Conservation (phyloP, 2,113 vertebrate species). For the Trogon surrucura region DNA sequence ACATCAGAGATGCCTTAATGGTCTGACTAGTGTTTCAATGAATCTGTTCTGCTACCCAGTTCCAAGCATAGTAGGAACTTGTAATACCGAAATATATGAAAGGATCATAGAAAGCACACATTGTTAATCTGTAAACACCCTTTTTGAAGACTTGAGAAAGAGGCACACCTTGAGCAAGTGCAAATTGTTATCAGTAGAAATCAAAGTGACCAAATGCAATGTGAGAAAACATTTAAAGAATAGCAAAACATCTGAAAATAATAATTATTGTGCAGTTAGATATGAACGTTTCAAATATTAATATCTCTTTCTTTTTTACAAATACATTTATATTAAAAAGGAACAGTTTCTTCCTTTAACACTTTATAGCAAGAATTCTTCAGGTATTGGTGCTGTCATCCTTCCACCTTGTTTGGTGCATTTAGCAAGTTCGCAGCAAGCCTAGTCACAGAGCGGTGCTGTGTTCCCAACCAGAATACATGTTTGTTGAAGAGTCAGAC, state of each 20-base stretch:
- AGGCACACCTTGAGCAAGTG: background rate
- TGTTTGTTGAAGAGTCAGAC: background rate
- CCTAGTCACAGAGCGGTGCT: accelerated
- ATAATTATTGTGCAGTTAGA: background rate
- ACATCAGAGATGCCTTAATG: background rate
- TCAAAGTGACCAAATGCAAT: background rate
- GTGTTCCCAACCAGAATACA: background rate
- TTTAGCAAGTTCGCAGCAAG: background rate
- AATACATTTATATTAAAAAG: background rate
- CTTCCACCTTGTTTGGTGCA: background rate
- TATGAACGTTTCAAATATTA: background rate
- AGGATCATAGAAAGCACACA: background rate
- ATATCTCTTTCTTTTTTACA: background rate
- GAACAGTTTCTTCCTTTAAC: background rate
- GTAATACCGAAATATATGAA: background rate
- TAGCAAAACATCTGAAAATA: background rate
- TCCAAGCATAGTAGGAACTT: background rate
- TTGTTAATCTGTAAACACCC: background rate
- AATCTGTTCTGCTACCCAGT: background rate
- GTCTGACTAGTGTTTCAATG: background rate
- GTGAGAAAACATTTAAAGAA: background rate
- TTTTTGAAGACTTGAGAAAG: background rate
- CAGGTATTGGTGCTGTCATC: background rate
- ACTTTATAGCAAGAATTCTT: background rate
- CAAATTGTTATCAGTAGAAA: background rate